Evolutionary conservation across 1,140 invertebrate species (phyloP), one percentile per base, ranked within the genome.

Genomic region (Orchesella cincta): DNA sequence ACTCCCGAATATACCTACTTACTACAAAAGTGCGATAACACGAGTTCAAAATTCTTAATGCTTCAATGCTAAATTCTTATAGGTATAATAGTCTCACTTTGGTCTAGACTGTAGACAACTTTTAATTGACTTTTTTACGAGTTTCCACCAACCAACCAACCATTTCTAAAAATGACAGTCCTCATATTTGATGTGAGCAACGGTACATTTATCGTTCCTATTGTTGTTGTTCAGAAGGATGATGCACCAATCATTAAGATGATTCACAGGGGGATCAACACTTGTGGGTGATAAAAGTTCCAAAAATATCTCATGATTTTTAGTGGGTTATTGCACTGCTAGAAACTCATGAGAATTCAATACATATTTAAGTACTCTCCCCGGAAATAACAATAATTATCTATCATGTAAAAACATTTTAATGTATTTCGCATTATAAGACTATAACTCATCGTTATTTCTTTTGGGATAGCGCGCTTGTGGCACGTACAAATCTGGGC

Each of bases 61-160:
- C n/a, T n/a, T n/a, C n/a, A n/a, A n/a, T n/a, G n/a, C n/a, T n/a
- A n/a, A n/a, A n/a, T n/a, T n/a, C n/a, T n/a, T n/a, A n/a, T n/a
- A 46, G 39, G 39, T 20, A 46, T 12, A 46, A 46, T 46, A 12
- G 39, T 46, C 39, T n/a, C n/a, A n/a, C n/a, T 46, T 8, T 20
- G 33, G 62, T 67, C 62, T 67, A 67, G 62, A 67, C 62, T 31
- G 62, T 67, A 67, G 62, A 67, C 62, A 67, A 29, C 8, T 46
- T 67, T 67, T 67, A 67, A 67, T 31, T 67, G 12, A 33, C 14
- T 14, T 67, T 67, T 67, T 67, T 67, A 67, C 33, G 62, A 33
- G 62, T n/a, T n/a, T n/a, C n/a, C n/a, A n/a, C n/a, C n/a, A n/a
- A n/a, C n/a, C n/a, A n/a, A n/a, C n/a, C n/a, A n/a, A n/a, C n/a